phyloP scores from a whole-genome alignment of 2,113 vertebrate genomes.

The Axis porcinus region DNA sequence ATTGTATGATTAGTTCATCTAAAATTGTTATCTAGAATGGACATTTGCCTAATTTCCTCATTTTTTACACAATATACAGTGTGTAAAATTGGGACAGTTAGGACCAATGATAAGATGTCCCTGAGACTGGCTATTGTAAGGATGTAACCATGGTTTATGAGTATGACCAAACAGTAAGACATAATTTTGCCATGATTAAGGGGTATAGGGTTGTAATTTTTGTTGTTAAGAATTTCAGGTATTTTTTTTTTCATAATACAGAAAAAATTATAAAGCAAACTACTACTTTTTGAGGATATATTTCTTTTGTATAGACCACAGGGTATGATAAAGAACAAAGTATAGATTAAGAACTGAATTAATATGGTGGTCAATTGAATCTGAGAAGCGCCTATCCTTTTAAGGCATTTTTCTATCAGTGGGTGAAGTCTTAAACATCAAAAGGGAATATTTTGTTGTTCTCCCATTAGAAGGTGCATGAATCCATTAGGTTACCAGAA shows the following conservation, averaged over 20 bases:
- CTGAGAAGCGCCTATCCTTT: neutral
- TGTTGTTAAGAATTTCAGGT: neutral
- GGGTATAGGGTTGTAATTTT: neutral
- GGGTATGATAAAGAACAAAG: neutral
- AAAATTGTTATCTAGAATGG: neutral
- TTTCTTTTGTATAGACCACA: neutral
- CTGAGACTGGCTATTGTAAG: neutral
- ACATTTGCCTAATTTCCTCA: neutral
- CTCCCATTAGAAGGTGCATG: neutral
- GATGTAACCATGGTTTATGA: neutral
- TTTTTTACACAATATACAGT: neutral
- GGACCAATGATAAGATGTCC: neutral
- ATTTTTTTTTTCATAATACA: neutral
- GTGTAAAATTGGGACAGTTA: neutral
- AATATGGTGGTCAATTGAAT: neutral
- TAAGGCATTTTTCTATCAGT: neutral
- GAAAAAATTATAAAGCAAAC: neutral
- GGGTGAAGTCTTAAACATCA: neutral
- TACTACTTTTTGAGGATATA: neutral
- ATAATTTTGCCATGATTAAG: neutral
- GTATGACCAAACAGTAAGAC: neutral
- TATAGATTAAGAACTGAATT: neutral
- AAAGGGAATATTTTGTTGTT: neutral
- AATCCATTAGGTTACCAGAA: neutral
- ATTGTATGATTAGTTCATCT: neutral